These are phyloP conservation scores for Desmophyllum pertusum DNA, from an alignment of 92 coral and sea anemone genomes.

Conservation along the genomic window DNA sequence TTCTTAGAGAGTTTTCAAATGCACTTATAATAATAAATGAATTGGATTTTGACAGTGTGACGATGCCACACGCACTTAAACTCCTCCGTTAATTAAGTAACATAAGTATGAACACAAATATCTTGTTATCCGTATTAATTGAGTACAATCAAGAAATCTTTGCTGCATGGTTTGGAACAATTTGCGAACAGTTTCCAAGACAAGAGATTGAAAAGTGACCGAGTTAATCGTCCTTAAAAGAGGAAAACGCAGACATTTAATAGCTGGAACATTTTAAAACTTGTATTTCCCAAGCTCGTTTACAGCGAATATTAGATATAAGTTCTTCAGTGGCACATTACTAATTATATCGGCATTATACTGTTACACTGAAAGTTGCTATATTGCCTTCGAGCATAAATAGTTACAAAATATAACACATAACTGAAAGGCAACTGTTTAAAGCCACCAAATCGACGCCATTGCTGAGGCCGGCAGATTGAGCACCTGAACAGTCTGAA, in stretches of 20 bases:
- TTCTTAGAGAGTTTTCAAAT: not conserved
- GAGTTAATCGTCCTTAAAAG: not conserved
- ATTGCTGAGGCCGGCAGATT: not conserved
- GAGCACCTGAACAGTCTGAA: not conserved
- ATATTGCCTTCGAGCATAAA: constrained; percentile 11
- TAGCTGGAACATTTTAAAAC: too few species aligned
- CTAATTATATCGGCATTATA: not conserved
- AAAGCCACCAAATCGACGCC: constrained; percentile 5
- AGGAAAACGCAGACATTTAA: not conserved
- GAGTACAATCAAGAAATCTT: not conserved
- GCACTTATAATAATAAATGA: not conserved
- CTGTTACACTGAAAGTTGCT: not conserved
- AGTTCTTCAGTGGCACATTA: not conserved
- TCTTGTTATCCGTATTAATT: not conserved
- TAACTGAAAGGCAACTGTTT: not conserved
- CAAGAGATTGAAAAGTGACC: too few species aligned
- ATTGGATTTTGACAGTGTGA: not conserved
- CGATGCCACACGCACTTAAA: not conserved
- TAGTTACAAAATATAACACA: constrained; percentile 13
- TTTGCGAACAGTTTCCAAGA: not conserved
- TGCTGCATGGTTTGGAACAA: not conserved
- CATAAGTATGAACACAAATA: constrained; percentile 1
- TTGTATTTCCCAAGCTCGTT: too few species aligned
- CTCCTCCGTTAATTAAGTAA: not conserved
- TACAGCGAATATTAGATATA: too few species aligned